Evolutionary conservation across 2,113 vertebrate genomes (phyloP), one percentile per base, ranked within the genome.

Genomic region (Pseudolaguvia tuberculata): DNA sequence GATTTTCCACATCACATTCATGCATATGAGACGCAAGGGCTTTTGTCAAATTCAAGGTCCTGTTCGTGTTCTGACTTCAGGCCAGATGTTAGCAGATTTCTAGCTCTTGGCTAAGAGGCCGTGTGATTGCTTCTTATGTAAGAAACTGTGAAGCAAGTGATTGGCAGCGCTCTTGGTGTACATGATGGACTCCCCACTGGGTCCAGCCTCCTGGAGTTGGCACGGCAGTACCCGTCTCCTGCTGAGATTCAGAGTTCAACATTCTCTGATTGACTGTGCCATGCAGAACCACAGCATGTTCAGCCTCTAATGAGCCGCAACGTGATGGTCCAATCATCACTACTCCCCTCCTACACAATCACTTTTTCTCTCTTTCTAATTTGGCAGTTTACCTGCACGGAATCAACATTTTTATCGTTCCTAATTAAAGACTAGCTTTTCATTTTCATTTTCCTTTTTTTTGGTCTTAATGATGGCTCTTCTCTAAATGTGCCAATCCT

Each of bases 141-240:
- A 55, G 57, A 20, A 73, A 53, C 21, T 27, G 11, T n/a, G 10
- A 25, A 50, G 57, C 25, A 42, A 71, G 42, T 80, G 74, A 80
- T 70, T 80, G 79, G 75, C 79, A 63, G 62, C 21, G 14, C 72
- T 55, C 62, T 76, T n/a, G 68, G 55, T 77, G 66, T 73, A 18
- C 29, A n/a, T 56, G 69, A 61, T 76, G 73, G 73, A 62, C 69
- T 48, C 15, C 80, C 73, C 27, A 45, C 73, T 72, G 80, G 55
- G 68, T 45, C 68, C 45, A 11, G 69, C 73, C 47, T 31, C 35
- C 17, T 53, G 55, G 67, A 45, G 50, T 52, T 79, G 42, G 63
- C 77, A 63, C 63, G 56, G 17, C 69, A 72, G 61, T 77, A 42
- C 21, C 23, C 35, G 25, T 23, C 63, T 42, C 77, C 78, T 29